Conservation (phyloP, 2,797 vertebrate species). For the Oceanodroma leucorhoa region DNA sequence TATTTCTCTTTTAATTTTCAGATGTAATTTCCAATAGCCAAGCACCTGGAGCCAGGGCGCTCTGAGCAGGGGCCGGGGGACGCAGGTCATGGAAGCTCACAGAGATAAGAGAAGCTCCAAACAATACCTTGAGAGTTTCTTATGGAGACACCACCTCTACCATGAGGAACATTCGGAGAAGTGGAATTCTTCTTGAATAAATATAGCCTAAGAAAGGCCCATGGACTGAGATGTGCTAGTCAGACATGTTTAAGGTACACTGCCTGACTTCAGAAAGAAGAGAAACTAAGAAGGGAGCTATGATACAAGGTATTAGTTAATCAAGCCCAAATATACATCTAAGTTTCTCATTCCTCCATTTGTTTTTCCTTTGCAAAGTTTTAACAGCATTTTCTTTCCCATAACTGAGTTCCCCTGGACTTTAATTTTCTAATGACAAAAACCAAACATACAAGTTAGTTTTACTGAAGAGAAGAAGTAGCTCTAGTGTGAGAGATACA, state of each 20-base stretch:
- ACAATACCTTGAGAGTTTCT: not conserved
- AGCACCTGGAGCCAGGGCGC: not conserved
- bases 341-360: slow-evolving; percentile 32
- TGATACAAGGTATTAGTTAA: slow-evolving; percentile 21
- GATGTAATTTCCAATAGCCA: not conserved
- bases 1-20: slow-evolving; percentile 20
- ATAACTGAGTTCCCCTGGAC: slow-evolving; percentile 3
- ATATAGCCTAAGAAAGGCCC: slow-evolving; percentile 1
- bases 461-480: slow-evolving; percentile 15
- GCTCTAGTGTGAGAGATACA: slow-evolving; percentile 3
- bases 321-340: slow-evolving; percentile 22
- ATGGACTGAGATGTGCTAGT: not conserved
- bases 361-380: slow-evolving; percentile 46
- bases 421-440: slow-evolving; percentile 67
- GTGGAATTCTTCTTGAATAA: not conserved
- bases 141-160: not conserved
- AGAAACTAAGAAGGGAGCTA: slow-evolving; percentile 17
- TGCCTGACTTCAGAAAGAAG: slow-evolving; percentile 16
- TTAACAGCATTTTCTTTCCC: slow-evolving; percentile 43
- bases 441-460: slow-evolving; percentile 44
- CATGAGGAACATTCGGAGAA: not conserved
- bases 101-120: not conserved
- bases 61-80: fast-evolving
- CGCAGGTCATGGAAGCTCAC: not conserved
- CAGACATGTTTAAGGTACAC: not conserved